Evolutionary conservation across 2,797 vertebrate genomes (phyloP).

Genomic region (Heterohyrax brucei): DNA sequence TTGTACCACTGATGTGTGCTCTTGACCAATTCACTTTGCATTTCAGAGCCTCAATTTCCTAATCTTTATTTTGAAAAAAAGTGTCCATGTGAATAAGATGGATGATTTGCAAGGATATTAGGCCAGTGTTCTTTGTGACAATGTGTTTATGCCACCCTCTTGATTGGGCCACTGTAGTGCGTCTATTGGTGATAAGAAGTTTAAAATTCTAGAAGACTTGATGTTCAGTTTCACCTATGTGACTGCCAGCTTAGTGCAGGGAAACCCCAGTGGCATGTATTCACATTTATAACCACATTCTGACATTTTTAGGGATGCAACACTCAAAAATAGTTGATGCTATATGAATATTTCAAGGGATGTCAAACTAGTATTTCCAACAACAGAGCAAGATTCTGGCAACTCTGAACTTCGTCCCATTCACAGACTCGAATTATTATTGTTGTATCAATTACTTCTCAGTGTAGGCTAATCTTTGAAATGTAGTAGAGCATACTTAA

Average conservation of each 20-base stretch:
- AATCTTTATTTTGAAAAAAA: not conserved
- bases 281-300: not conserved
- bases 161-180: too few relatives aligned
- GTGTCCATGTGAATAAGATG: not conserved
- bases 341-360: conserved; percentile 34
- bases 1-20: not conserved
- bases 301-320: not conserved
- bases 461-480: not conserved
- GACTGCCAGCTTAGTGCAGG: not conserved
- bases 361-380: conserved; percentile 41
- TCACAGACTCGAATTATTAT: not conserved
- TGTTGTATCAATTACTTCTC: not conserved
- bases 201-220: not conserved
- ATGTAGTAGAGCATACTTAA: conserved; percentile 8
- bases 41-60: not conserved
- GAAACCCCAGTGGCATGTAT: not conserved
- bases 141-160: not conserved
- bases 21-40: not conserved
- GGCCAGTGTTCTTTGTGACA: not conserved
- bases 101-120: not conserved
- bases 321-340: conserved; percentile 23
- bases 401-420: conserved; percentile 9
- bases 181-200: not conserved
- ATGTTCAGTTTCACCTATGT: not conserved
- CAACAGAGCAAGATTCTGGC: not conserved